Base-by-base conservation (phyloP, 2,797 vertebrate species). In the Rhincodon typus region DNA sequence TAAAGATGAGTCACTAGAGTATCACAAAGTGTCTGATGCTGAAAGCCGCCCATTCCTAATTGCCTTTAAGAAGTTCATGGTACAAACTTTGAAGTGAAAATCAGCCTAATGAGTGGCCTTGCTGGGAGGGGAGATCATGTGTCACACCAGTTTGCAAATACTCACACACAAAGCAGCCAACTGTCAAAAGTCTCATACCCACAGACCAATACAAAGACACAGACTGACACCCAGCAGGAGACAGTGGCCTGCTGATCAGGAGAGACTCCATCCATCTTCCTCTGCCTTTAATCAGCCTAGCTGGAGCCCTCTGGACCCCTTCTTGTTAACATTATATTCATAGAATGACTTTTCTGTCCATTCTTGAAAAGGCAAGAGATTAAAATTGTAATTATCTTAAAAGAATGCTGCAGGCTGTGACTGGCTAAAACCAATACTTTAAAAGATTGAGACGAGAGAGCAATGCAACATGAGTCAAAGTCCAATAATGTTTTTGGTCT, bases 1-100 rank as follows among this genome's bases (percentile, higher is more conserved):
- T 97, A 97, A 97, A 98, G 98, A 98, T 98, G 98, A 98, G 98
- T 98, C 98, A 98, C 98, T 97, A 95, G 98, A 98, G 98, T 98
- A 98, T 98, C 96, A 97, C 97, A 97, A 98, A 97, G 97, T 97
- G 98, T 97, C 98, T 98, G 98, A 98, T 97, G 98, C 98, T 98
- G 98, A 98, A 97, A 98, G 98, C 98, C 98, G 98, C 98, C 98
- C 98, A 98, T 98, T 98, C 98, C 98, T 98, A 98, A 98, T 98
- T 98, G 98, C 98, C 98, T 98, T 98, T 98, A 98, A 98, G 98
- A 98, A 98, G 98, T 97, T 98, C 98, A 98, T 98, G 98, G 98
- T 98, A 97, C 97, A 97, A 97, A 97, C 98, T 98, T 98, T 98
- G 98, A 98, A 98, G 98, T 98, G 98, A 98, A 98, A 98, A 98